Evolutionary conservation across 1,140 invertebrate species (phyloP), one percentile per base, ranked within the genome.

Genomic region (Ceratina australensis): DNA sequence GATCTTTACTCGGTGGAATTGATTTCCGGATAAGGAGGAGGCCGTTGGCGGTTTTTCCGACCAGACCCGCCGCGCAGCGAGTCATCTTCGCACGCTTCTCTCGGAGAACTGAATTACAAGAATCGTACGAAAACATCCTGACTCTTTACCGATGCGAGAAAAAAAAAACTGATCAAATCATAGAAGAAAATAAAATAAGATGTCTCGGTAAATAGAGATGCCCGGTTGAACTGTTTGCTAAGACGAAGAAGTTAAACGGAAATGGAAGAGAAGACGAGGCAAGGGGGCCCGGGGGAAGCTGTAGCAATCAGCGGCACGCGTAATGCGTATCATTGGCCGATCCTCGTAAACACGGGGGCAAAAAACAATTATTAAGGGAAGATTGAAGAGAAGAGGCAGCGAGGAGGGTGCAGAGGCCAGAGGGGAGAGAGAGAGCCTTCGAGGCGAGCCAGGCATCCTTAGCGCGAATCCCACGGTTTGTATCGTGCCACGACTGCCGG

Each of bases 351-450:
- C 77, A 83, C 63, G 77, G 67, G 71, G 57, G 67, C 77, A 84
- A 83, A 84, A 84, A 84, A 84, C 82, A 84, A 84, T 84, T 83
- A 84, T 84, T 83, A 83, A 84, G 82, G 72, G 72, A 67, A 80
- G 82, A 84, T 82, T 71, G 82, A 83, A 80, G 76, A 75, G 80
- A 82, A 66, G 66, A 65, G 72, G 16, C 72, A 73, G 57, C 47
- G 33, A 76, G 26, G 26, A 50, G 57, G 57, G 67, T 71, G 65
- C 65, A 61, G 71, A 74, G 76, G 57, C 66, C 61, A 72, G 60
- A n/a, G n/a, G n/a, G n/a, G n/a, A n/a, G n/a, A n/a, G n/a, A n/a
- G n/a, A n/a, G n/a, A 22, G 42, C 42, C 72, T 72, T 47, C 18
- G 24, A 54, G 33, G 18, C 54, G 65, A 67, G 56, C 61, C 52